phyloP scores from a whole-genome alignment of 2,888 invertebrate species.

The Lomographa bimaculata region DNA sequence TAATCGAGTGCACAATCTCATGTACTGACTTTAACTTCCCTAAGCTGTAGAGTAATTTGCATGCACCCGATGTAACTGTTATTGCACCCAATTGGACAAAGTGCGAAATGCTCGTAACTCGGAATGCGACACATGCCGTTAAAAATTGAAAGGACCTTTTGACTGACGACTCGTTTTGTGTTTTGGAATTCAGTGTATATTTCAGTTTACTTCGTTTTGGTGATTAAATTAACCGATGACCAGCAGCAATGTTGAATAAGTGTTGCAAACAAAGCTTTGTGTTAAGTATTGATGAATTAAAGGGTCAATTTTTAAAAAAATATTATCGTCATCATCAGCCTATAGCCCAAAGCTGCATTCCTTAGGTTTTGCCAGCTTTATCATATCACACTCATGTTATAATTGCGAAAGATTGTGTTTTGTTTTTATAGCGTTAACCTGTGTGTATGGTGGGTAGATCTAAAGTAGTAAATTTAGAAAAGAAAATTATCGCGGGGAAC shows the following conservation, averaged over 20 bases:
- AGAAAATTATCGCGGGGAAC: too few species aligned
- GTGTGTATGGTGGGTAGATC: too few species aligned
- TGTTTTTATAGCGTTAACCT: too few species aligned
- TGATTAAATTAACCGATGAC: conserved; percentile 8
- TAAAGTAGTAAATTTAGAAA: too few species aligned
- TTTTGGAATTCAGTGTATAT: conserved; percentile 25
- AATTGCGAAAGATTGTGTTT: too few species aligned
- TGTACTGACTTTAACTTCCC: not conserved
- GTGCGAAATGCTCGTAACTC: conserved; percentile 30
- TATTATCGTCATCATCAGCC: too few species aligned
- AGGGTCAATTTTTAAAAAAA: not conserved
- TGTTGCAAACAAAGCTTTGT: conserved; percentile 11
- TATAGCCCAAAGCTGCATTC: too few species aligned
- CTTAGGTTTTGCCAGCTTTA: too few species aligned
- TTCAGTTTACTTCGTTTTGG: conserved; percentile 10
- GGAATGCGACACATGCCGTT: conserved; percentile 28
- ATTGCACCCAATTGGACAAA: conserved; percentile 34
- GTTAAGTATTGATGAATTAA: conserved; percentile 14
- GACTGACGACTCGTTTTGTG: conserved; percentile 25
- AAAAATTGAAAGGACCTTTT: conserved; percentile 32
- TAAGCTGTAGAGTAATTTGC: conserved; percentile 25
- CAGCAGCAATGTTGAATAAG: conserved; percentile 5
- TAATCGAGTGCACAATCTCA: too few species aligned
- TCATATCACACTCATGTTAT: too few species aligned
- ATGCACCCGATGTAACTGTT: conserved; percentile 35